These are phyloP conservation scores for Brachymystax lenok DNA, from an alignment of 2,797 vertebrate genomes.

Conservation along the genomic window DNA sequence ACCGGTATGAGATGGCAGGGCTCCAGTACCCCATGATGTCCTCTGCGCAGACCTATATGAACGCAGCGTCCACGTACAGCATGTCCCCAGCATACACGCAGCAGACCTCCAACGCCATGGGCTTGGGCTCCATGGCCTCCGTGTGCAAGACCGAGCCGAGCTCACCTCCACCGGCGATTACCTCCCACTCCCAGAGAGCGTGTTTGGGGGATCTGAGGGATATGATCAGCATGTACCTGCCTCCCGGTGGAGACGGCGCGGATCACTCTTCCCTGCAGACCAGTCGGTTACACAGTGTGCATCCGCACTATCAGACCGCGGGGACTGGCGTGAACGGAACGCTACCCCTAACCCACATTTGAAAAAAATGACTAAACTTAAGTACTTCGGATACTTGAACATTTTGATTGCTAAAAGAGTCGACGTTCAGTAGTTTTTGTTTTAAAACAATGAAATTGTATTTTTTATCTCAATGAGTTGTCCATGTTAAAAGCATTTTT, in stretches of 20 bases:
- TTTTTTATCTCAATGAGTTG: constrained; percentile 68
- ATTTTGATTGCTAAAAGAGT: constrained; percentile 68
- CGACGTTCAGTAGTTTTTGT: constrained; percentile 58
- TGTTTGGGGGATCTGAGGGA: constrained; percentile 98
- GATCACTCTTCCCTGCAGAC: constrained; percentile 89
- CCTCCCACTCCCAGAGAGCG: constrained; percentile 94
- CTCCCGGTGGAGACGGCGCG: constrained; percentile 91
- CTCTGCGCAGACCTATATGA: constrained; percentile 96
- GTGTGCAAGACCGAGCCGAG: constrained; percentile 97
- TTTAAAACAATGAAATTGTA: constrained; percentile 48
- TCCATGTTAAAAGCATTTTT: constrained; percentile 65
- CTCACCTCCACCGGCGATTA: constrained; percentile 92
- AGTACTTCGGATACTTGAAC: constrained; percentile 85
- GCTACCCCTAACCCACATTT: constrained; percentile 98
- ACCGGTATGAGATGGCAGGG: constrained; percentile 96
- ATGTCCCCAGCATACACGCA: constrained; percentile 90
- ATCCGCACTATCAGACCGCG: constrained; percentile 95
- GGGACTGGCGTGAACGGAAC: constrained; percentile 94
- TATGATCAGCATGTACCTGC: constrained; percentile 99
- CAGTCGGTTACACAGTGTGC: constrained; percentile 94
- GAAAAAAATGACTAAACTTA: constrained; percentile 67
- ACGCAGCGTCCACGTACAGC: constrained; percentile 90
- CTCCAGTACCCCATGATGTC: constrained; percentile 99
- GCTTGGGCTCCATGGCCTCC: constrained; percentile 89
- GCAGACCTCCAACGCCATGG: constrained; percentile 87